These are phyloP conservation scores for Drosophila pectinifera DNA, from an alignment of 1,140 invertebrate species.

Conservation along the genomic window DNA sequence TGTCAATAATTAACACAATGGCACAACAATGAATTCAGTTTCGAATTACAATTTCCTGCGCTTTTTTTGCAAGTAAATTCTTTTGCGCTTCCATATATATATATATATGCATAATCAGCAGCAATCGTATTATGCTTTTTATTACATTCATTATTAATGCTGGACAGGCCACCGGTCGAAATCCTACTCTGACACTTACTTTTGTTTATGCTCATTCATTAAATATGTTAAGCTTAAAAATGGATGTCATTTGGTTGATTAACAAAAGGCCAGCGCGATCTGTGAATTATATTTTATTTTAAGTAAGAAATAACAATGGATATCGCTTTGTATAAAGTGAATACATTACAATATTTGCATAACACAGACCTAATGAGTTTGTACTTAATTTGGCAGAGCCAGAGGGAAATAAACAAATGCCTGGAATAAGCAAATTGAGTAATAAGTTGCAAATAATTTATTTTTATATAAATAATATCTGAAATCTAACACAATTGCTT, in stretches of 20 bases:
- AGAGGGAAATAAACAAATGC: too few relatives aligned
- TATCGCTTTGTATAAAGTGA: neutral
- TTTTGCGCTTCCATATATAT: neutral
- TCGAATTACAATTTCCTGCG: slow-evolving; percentile 34
- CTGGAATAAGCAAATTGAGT: too few relatives aligned
- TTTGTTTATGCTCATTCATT: slow-evolving; percentile 52
- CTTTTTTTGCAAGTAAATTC: slow-evolving; percentile 19
- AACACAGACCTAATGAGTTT: neutral
- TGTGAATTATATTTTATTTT: slow-evolving; percentile 42
- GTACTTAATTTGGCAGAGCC: neutral
- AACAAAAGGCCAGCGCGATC: slow-evolving; percentile 45
- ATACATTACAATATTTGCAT: slow-evolving; percentile 1
- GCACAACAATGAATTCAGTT: slow-evolving; percentile 44
- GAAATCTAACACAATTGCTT: neutral
- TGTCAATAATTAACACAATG: slow-evolving; percentile 53
- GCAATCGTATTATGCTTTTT: slow-evolving; percentile 33
- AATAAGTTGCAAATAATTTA: neutral
- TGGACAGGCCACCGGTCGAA: neutral
- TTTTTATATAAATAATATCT: neutral
- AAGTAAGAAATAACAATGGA: slow-evolving; percentile 16
- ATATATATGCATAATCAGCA: slow-evolving; percentile 40
- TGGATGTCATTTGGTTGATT: slow-evolving; percentile 65
- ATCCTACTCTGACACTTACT: slow-evolving; percentile 20
- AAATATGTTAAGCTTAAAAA: slow-evolving; percentile 64
- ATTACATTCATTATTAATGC: slow-evolving; percentile 36